These are phyloP conservation scores for Maniola jurtina DNA, from an alignment of 1,140 invertebrate species.

Conservation along the genomic window DNA sequence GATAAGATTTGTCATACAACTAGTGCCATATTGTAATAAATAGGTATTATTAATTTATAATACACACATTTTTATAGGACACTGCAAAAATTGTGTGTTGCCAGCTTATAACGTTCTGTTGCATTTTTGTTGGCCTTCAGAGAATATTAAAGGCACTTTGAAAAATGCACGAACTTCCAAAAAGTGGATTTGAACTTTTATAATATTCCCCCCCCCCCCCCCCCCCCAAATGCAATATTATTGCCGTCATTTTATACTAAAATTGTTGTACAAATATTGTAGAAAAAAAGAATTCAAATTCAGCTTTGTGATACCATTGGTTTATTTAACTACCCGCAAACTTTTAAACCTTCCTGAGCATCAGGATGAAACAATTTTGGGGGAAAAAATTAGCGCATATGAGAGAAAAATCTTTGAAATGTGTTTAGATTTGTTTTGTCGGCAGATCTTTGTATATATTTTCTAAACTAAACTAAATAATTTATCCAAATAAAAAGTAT, in stretches of 20 bases:
- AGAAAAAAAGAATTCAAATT: too few species aligned
- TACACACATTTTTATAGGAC: slow-evolving; percentile 74
- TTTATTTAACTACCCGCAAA: too few species aligned
- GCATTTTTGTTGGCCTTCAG: slow-evolving; percentile 70
- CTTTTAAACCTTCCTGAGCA: too few species aligned
- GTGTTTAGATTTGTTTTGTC: slow-evolving; percentile 57
- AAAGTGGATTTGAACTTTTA: neutral
- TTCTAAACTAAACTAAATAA: slow-evolving; percentile 57
- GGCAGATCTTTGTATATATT: slow-evolving; percentile 76
- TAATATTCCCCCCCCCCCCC: neutral
- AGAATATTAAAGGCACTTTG: slow-evolving; percentile 57
- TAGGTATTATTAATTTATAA: slow-evolving; percentile 24
- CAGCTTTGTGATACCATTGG: too few species aligned
- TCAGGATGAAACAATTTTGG: neutral
- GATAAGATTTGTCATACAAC: slow-evolving; percentile 5
- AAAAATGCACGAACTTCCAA: slow-evolving; percentile 58
- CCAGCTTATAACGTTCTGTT: slow-evolving; percentile 37
- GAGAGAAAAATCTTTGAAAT: slow-evolving; percentile 44
- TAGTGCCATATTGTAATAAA: slow-evolving; percentile 45
- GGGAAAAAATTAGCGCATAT: slow-evolving; percentile 7
- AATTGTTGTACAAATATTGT: too few species aligned
- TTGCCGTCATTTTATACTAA: too few species aligned
- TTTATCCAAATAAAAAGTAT: slow-evolving; percentile 46
- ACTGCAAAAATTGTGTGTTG: slow-evolving; percentile 75
- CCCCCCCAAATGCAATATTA: too few species aligned